phyloP scores from a whole-genome alignment of 2,797 vertebrate genomes.

The Harpagifer antarcticus region DNA sequence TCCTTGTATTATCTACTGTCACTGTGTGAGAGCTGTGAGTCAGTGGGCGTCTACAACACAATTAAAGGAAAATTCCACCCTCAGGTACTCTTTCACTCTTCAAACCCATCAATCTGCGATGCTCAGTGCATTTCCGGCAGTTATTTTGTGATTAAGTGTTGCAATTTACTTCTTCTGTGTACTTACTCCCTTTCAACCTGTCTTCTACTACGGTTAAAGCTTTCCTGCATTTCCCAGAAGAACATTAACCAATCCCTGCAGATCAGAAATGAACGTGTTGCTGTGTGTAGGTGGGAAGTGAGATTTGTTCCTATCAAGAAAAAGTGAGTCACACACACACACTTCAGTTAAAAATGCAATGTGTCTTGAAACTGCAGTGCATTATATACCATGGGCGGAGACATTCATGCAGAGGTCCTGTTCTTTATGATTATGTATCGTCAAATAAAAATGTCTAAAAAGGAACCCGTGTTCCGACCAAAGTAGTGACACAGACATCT shows the following conservation, averaged over 20 bases:
- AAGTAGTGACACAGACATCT: slow-evolving; percentile 12
- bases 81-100: slow-evolving; percentile 41
- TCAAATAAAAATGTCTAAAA: not conserved
- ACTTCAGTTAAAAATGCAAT: slow-evolving; percentile 37
- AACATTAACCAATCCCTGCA: slow-evolving; percentile 43
- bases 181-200: slow-evolving; percentile 40
- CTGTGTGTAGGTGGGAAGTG: slow-evolving; percentile 26
- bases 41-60: slow-evolving; percentile 30
- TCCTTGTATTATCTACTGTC: slow-evolving; percentile 42
- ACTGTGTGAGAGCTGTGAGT: slow-evolving; percentile 43
- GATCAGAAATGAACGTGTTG: slow-evolving; percentile 59
- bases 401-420: slow-evolving; percentile 14
- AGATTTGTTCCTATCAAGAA: slow-evolving; percentile 60
- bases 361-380: slow-evolving; percentile 23
- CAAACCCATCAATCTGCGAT: slow-evolving; percentile 56
- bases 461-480: not conserved
- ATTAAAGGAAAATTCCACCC: slow-evolving; percentile 65
- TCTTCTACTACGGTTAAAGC: slow-evolving; percentile 45
- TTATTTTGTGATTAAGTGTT: slow-evolving; percentile 68
- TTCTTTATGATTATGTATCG: slow-evolving; percentile 15
- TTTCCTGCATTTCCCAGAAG: slow-evolving; percentile 48
- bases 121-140: slow-evolving; percentile 28
- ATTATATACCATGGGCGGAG: slow-evolving; percentile 23
- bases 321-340: slow-evolving; percentile 58
- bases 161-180: slow-evolving; percentile 44